phyloP scores from a whole-genome alignment of 2,113 vertebrate genomes.

The Nycticryphes semicollaris region DNA sequence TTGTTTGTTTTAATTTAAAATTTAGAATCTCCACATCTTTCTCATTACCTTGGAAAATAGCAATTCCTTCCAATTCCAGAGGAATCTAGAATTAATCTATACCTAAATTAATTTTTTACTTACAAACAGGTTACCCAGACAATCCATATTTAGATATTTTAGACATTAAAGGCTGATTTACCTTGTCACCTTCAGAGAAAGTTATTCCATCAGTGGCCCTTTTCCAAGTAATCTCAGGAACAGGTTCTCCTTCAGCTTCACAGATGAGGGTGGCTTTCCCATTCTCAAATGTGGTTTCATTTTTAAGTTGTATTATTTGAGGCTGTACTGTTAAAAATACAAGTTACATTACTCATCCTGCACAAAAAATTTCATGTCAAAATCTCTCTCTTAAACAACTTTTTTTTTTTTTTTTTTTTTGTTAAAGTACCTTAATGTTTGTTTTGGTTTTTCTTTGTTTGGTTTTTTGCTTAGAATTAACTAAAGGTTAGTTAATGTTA shows the following conservation, averaged over 20 bases:
- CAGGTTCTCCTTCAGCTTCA: conserved; percentile 93
- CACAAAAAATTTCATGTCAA: neutral
- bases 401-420: neutral
- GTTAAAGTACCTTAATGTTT: neutral
- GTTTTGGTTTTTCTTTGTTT: too few relatives aligned
- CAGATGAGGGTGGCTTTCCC: conserved; percentile 90
- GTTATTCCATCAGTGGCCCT: conserved; percentile 86
- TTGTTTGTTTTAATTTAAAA: neutral
- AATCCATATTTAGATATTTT: neutral
- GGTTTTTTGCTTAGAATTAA: neutral
- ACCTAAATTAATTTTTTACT: neutral
- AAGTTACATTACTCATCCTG: conserved; percentile 65
- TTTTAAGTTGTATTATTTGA: conserved; percentile 94
- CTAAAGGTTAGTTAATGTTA: neutral
- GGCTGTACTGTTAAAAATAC: conserved; percentile 91
- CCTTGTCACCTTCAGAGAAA: conserved; percentile 92
- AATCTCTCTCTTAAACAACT: neutral
- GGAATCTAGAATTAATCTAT: neutral
- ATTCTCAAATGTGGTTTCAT: conserved; percentile 92
- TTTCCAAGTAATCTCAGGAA: conserved; percentile 95
- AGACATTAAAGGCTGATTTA: conserved; percentile 63
- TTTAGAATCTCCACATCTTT: neutral
- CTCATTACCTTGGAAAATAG: neutral
- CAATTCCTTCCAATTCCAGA: neutral
- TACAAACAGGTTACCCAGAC: neutral